phyloP scores from a whole-genome alignment of 2,113 vertebrate genomes.

The Megalops atlanticus region DNA sequence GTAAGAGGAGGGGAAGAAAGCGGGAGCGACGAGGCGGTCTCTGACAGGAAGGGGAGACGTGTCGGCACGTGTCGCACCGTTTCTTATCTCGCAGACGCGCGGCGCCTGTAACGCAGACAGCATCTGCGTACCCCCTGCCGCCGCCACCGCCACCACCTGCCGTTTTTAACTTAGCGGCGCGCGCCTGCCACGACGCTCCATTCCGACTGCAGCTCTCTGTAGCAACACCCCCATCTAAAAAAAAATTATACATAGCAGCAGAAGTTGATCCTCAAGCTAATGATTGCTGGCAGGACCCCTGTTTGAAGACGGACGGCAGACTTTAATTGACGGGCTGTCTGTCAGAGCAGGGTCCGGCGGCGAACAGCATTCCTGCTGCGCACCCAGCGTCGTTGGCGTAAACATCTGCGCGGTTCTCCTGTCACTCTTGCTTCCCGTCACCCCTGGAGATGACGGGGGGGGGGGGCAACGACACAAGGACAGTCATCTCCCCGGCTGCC shows the following conservation, averaged over 20 bases:
- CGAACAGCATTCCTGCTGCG: not conserved
- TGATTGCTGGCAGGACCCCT: not conserved
- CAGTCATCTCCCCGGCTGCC: too few relatives aligned
- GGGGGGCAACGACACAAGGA: not conserved
- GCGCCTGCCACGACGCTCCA: conserved; percentile 46
- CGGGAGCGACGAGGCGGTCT: conserved; percentile 27
- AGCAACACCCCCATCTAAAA: conserved; percentile 5
- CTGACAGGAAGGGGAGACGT: conserved; percentile 5
- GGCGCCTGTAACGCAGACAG: conserved; percentile 44
- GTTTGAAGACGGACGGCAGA: conserved; percentile 25
- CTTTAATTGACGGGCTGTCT: conserved; percentile 47
- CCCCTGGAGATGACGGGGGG: not conserved
- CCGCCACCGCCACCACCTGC: conserved; percentile 22
- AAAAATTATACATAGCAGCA: conserved; percentile 28
- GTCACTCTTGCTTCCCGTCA: not conserved
- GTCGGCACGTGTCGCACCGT: conserved; percentile 24
- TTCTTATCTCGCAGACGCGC: conserved; percentile 43
- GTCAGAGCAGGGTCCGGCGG: conserved; percentile 14
- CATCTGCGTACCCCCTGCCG: conserved; percentile 46
- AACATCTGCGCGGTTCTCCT: too few relatives aligned
- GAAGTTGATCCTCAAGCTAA: conserved; percentile 23
- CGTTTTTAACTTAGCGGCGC: conserved; percentile 40
- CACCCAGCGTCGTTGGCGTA: too few relatives aligned
- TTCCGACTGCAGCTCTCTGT: not conserved
- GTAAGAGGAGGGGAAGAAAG: not conserved